Percentiles rank a stretch among this genome's conserved stretches.
Evolutionary conservation across 2,113 vertebrate genomes (phyloP).

Genomic region (Aplodontia rufa): DNA sequence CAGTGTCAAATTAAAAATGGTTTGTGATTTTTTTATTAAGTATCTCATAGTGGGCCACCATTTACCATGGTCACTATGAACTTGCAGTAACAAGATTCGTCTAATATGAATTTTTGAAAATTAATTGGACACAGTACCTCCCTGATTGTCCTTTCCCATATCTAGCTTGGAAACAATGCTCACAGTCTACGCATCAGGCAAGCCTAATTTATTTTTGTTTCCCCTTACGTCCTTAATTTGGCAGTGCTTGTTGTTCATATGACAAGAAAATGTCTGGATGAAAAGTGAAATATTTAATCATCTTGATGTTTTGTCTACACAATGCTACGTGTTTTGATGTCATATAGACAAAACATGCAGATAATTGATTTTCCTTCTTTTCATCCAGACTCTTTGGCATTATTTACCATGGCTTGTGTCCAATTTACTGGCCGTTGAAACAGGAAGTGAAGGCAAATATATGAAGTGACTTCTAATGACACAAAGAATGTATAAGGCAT

Average conservation of each 20-base stretch:
- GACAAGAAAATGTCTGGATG: constrained; percentile 55
- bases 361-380: constrained; percentile 62
- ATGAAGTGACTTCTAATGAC: constrained; percentile 39
- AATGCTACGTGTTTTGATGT: constrained; percentile 61
- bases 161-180: background rate
- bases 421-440: constrained; percentile 42
- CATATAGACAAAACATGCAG: constrained; percentile 74
- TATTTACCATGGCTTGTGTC: constrained; percentile 59
- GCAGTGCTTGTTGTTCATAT: constrained; percentile 40
- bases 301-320: constrained; percentile 73
- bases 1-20: constrained; percentile 30
- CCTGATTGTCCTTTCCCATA: background rate
- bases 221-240: constrained; percentile 44
- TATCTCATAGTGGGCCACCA: background rate
- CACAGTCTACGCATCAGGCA: background rate
- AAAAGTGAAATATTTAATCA: constrained; percentile 67
- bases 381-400: constrained; percentile 71
- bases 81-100: background rate
- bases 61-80: constrained; percentile 12
- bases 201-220: background rate
- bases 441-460: background rate
- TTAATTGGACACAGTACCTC: background rate
- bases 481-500: background rate
- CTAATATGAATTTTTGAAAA: background rate
- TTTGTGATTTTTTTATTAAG: constrained; percentile 41